A percentile compares a stretch with the other conserved stretches of the same genome.
Conservation (phyloP, 2,113 vertebrate genomes). For the Pardalotus punctatus region DNA sequence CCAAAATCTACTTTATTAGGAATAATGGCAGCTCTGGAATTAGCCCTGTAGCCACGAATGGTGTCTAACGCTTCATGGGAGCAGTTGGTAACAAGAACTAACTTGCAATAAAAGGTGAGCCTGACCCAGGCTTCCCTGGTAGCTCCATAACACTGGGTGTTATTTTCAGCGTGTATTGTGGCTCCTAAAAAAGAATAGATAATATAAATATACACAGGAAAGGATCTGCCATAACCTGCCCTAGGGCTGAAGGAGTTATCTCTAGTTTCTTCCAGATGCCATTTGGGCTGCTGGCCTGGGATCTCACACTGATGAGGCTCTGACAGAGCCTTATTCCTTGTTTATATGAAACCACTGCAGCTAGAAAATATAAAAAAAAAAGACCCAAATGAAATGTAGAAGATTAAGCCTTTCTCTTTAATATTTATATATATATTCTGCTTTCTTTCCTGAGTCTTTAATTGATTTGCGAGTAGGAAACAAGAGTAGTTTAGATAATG, state of each 20-base stretch:
- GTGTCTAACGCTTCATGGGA: background rate
- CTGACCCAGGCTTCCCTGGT: background rate
- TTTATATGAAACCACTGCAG: background rate
- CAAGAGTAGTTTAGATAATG: background rate
- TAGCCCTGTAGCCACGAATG: background rate
- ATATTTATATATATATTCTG: background rate
- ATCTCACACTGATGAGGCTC: background rate
- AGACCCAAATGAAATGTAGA: background rate
- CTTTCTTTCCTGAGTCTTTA: background rate
- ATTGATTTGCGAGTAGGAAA: conserved; percentile 8
- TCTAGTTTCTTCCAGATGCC: background rate
- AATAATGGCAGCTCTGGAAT: background rate
- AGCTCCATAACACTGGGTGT: background rate
- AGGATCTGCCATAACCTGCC: background rate
- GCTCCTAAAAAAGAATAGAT: background rate
- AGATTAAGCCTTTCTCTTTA: background rate
- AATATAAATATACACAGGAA: background rate
- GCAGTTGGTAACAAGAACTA: background rate
- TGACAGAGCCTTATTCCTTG: background rate
- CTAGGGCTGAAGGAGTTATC: background rate
- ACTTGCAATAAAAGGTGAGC: background rate
- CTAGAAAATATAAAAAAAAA: background rate
- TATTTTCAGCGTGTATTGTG: background rate
- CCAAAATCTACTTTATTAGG: background rate
- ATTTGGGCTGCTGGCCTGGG: background rate